A percentile compares a stretch with the other conserved stretches of the same genome.
Conservation (phyloP, 2,113 vertebrate species). For the Lichenostomus cassidix region DNA sequence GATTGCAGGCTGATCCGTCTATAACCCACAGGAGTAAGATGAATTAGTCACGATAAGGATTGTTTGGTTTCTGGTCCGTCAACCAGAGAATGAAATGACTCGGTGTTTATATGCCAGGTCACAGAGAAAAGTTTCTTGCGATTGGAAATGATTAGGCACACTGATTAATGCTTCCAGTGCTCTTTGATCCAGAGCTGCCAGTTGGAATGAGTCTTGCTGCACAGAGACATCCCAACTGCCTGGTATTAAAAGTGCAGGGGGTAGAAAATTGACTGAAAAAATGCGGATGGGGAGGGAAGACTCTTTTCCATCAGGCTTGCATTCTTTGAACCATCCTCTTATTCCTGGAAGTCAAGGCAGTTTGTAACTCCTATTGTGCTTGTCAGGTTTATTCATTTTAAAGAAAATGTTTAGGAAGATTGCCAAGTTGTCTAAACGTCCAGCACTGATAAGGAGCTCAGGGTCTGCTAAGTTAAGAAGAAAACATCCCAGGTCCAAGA, state of each 20-base stretch:
- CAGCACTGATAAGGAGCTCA: background rate
- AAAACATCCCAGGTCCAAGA: background rate
- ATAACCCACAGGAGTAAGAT: conserved; percentile 4
- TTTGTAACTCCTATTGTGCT: background rate
- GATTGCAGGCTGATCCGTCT: conserved; percentile 30
- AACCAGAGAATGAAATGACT: conserved; percentile 48
- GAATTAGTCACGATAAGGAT: conserved; percentile 39
- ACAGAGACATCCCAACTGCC: background rate
- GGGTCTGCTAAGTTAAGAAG: background rate
- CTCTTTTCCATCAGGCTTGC: background rate
- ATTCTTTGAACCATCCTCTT: background rate
- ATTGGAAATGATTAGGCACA: conserved; percentile 52
- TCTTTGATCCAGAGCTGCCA: conserved; percentile 62
- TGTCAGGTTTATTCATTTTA: background rate
- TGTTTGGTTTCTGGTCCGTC: conserved; percentile 59
- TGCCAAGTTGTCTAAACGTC: background rate
- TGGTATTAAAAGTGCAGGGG: background rate
- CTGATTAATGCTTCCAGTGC: conserved; percentile 51
- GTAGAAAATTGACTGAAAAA: conserved; percentile 19
- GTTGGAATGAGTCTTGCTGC: conserved; percentile 47
- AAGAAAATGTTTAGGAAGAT: background rate
- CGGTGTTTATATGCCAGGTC: conserved; percentile 36
- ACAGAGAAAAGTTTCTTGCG: conserved; percentile 28
- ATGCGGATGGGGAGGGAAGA: background rate
- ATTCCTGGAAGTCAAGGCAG: conserved; percentile 19